Base-by-base conservation (phyloP, 2,797 vertebrate species). In the Craterocephalus amniculus region DNA sequence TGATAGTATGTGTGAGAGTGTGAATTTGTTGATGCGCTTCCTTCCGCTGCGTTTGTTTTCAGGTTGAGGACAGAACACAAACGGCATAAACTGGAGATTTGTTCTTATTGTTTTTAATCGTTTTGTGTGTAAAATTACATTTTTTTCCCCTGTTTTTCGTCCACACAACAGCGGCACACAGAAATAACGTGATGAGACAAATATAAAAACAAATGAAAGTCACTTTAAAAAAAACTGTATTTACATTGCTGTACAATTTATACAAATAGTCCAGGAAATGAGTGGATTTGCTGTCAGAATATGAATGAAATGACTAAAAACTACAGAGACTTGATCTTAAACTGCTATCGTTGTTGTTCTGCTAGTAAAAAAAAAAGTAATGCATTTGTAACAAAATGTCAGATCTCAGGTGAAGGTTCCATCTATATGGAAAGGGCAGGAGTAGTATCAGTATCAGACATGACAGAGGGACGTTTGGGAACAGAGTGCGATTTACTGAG, bases 371-470 rank as follows among this genome's bases (percentile, higher is more conserved):
- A 1, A 45, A 24, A 52, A 29, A 40, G 24, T 81, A 80, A 82
- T 74, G 72, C 63, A 62, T 51, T 12, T 14, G 8, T 16, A 67
- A 55, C 1, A 26, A 32, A 38, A 51, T 55, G 2, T 27, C 18
- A 49, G 54, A 12, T 67, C 7, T 62, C 67, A 80, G 62, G 49
- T 62, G 52, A 26, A 0, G 40, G 36, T 70, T 29, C 31, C 0
- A 3, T 68, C 83, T 89, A 97, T 71, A 94, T 78, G 63, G 92
- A 96, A 32, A 92, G 92, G 7, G 93, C 86, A 4, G 91, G 94
- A 2, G 92, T 94, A 0, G 92, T 96, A 11, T 93, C 79, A 0
- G 93, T 94, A 71, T 95, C 96, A 7, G 95, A 92, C 93, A 95
- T 83, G 73, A 92, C 70, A 0, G 95, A 96, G 0, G 95, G 93